Percentiles rank a stretch among this genome's conserved stretches.
These are phyloP conservation scores for Drosophila putrida DNA, from an alignment of 2,888 invertebrate species.

Conservation along the genomic window DNA sequence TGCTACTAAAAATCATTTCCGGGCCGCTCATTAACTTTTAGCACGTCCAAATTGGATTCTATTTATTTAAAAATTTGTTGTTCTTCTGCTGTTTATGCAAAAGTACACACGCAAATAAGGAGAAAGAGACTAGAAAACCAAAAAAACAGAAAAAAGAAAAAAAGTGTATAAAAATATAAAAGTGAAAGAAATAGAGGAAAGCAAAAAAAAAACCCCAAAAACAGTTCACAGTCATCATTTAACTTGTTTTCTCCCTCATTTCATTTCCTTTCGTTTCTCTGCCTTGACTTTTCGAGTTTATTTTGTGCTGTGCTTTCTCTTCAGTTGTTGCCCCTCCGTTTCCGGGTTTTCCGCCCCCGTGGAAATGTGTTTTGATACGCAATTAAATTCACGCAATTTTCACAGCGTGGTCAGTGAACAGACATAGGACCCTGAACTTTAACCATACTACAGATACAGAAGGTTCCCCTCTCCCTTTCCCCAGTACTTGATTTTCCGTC, in stretches of 20 bases:
- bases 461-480: too few relatives aligned
- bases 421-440: slow-evolving; percentile 45
- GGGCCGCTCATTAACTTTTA: slow-evolving; percentile 69
- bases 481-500: neutral
- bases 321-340: neutral
- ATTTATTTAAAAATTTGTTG: slow-evolving; percentile 55
- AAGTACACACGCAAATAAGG: slow-evolving; percentile 31
- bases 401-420: slow-evolving; percentile 51
- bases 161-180: neutral
- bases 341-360: slow-evolving; percentile 3
- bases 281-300: slow-evolving; percentile 10
- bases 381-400: slow-evolving; percentile 64
- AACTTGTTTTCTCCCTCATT: slow-evolving; percentile 31
- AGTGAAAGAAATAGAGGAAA: slow-evolving; percentile 2
- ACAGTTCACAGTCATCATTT: slow-evolving; percentile 40
- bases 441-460: slow-evolving; percentile 10
- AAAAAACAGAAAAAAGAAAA: slow-evolving; percentile 1
- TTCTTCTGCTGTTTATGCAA: slow-evolving; percentile 31
- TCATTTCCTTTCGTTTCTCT: slow-evolving; percentile 11
- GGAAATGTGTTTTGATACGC: slow-evolving; percentile 60
- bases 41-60: slow-evolving; percentile 65
- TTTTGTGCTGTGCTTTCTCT: slow-evolving; percentile 1
- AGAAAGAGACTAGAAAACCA: slow-evolving; percentile 2
- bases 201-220: slow-evolving; percentile 17
- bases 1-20: slow-evolving; percentile 64